Evolutionary conservation across 2,797 vertebrate genomes (phyloP), one percentile per base, ranked within the genome.

Genomic region (Aldrovandia affinis): DNA sequence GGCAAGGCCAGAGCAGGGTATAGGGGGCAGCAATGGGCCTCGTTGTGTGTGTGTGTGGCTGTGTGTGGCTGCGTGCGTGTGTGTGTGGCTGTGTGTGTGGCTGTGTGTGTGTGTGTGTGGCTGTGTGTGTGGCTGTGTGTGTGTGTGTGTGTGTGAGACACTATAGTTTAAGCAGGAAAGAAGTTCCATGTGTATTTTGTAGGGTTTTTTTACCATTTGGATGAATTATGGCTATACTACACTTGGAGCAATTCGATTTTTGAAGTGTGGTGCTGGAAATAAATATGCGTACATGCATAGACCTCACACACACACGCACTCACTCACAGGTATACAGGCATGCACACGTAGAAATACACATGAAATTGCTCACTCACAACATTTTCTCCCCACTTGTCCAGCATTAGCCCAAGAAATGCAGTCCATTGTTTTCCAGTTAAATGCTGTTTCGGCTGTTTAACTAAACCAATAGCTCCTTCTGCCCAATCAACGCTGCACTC

Each of bases 391-490:
- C 87, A 88, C 91, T 93, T 92, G 91, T 94, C 39, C 44, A 90
- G 89, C 88, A 89, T 87, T 86, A 90, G 61, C 85, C 91, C 91
- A 80, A 91, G 89, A 91, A 91, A 91, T 89, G 87, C 84, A 91
- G 78, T 86, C 88, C 83, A 92, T 94, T 93, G 93, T 94, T 87
- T 86, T 28, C 50, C 83, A 87, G 89, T 93, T 89, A 94, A 93
- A 93, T 90, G 91, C 92, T 93, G 92, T 94, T 92, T 94, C 89
- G 90, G 88, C 86, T 89, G 87, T 93, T 93, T 89, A 90, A 92
- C 87, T 90, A 88, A 93, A 93, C 92, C 91, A 90, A 90, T 92
- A 90, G 92, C 91, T 91, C 87, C 86, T 86, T 85, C 50, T 61
- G 80, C 84, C 92, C 91, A 94, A 92, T 57, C 55, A 70, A 7